Percentiles rank a stretch among this genome's conserved stretches.
These are phyloP conservation scores for Apodemus speciosus DNA, from an alignment of 2,113 vertebrate genomes.

Conservation along the genomic window DNA sequence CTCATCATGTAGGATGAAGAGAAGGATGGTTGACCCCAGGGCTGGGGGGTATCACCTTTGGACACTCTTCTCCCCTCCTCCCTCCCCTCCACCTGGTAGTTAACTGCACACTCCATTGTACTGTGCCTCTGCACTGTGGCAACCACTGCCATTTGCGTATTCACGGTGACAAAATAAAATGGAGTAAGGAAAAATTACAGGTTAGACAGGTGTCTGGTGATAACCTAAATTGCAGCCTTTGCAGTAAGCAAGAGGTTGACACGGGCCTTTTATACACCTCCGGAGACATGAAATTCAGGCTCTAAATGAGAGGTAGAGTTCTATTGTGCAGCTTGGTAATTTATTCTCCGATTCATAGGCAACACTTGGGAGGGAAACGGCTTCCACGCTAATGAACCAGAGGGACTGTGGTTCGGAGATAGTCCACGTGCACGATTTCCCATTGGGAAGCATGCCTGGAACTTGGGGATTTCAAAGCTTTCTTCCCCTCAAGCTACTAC, in stretches of 20 bases:
- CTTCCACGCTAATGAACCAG: neutral
- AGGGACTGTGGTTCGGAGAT: neutral
- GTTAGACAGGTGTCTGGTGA: conserved; percentile 70
- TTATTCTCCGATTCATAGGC: conserved; percentile 41
- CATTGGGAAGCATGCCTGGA: neutral
- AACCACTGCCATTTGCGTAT: conserved; percentile 13
- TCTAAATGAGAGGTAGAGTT: conserved; percentile 69
- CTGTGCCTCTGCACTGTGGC: neutral
- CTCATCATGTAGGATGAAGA: conserved; percentile 14
- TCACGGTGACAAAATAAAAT: conserved; percentile 55
- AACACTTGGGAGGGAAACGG: conserved; percentile 8
- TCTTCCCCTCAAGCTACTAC: neutral
- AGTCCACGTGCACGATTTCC: neutral
- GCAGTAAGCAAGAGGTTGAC: conserved; percentile 70
- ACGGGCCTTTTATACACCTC: conserved; percentile 47
- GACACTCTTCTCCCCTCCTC: neutral
- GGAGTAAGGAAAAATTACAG: conserved; percentile 69
- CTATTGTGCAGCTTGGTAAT: conserved; percentile 15
- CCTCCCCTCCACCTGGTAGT: neutral
- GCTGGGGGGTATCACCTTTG: neutral
- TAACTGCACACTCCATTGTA: neutral
- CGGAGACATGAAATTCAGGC: conserved; percentile 75
- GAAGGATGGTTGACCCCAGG: neutral
- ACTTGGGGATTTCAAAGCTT: neutral
- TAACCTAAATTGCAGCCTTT: conserved; percentile 70